Base-by-base conservation (phyloP, 2,888 invertebrate genomes). In the Pristionchus maxplancki region DNA sequence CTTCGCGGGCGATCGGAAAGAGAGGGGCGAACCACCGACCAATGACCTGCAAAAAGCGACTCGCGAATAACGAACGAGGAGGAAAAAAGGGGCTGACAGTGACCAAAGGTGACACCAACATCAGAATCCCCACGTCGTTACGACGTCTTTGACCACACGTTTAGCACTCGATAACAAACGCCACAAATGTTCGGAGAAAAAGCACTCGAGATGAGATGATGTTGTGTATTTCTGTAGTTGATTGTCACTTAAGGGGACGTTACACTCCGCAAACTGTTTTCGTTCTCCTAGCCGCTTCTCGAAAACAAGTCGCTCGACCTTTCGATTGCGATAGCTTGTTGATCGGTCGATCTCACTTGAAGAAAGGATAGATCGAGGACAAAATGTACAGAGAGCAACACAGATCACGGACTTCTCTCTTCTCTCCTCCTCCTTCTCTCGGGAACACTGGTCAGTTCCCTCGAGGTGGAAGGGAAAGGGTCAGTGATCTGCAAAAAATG, bases 101-200 rank as follows among this genome's bases (percentile, higher is more conserved):
- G 71, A 71, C 71, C 71, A 71, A 11, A 37, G 71, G 71, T 34
- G 64, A 67, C 31, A 67, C 34, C 34, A 67, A 34, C 64, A 67
- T 67, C 64, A 28, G 64, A 67, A 67, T 28, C 11, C n/a, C 11
- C 28, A n/a, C n/a, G n/a, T n/a, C n/a, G n/a, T n/a, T 31, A 67
- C 34, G 64, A 28, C 20, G 4, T 13, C 58, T 17, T 31, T 67
- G 64, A 34, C 15, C 64, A 67, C 31, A 67, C 64, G 34, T 67
- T 67, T 34, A 31, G 34, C 64, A 67, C 31, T 67, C 31, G 17
- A 58, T 17, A 8, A 24, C 58, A 11, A 20, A 20, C 58, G 5
- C 20, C 24, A 20, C 24, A 58, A 58, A 6, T 64, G 17, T 58
- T 24, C 24, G 58, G 1, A 24, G 24, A 58, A 58, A 20, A n/a